Evolutionary conservation across 2,888 invertebrate species (phyloP), one percentile per base, ranked within the genome.

Genomic region (Craniophora ligustri): DNA sequence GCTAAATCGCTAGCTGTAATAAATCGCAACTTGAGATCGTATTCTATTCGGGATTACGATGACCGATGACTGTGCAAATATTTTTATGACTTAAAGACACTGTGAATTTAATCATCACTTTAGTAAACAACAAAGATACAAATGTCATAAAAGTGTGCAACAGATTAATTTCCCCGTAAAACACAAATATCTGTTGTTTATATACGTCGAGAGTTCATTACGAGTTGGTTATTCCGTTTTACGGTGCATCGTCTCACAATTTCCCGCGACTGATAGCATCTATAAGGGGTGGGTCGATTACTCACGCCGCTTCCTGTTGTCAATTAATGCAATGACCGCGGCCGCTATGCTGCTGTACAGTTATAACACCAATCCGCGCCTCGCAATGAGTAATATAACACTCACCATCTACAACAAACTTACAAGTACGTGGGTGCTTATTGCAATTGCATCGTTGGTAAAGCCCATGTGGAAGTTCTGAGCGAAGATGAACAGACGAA

Each of bases 321-420:
- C 85, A 88, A 87, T 85, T 84, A 87, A 85, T 80, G 79, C 84
- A 79, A 77, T 77, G 75, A 81, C 76, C 78, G 71, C 74, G 57
- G 62, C 65, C 60, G 64, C 62, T 64, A 71, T 57, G 67, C 45
- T 45, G 53, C 67, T 64, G 59, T 58, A 58, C 47, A 64, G 48
- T 59, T 64, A 58, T 47, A 64, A 46, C 44, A 64, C 51, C 40
- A 47, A 51, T 64, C 47, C 28, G 35, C 35, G 46, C 31, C 35
- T n/a, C 30, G 34, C 35, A 36, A 11, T 41, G 57, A 40, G 51
- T 51, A 18, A 36, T 58, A 47, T 36, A 63, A 50, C 58, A 51
- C 46, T 50, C 58, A 51, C 46, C 46, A 46, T 44, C 42, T 45
- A 35, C 34, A 28, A 23, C 18, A 44, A 44, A 47, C 39, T 47